A percentile compares a stretch with the other conserved stretches of the same genome.
These are phyloP conservation scores for Drosophila bipectinata DNA, from an alignment of 1,140 invertebrate species.

Conservation along the genomic window DNA sequence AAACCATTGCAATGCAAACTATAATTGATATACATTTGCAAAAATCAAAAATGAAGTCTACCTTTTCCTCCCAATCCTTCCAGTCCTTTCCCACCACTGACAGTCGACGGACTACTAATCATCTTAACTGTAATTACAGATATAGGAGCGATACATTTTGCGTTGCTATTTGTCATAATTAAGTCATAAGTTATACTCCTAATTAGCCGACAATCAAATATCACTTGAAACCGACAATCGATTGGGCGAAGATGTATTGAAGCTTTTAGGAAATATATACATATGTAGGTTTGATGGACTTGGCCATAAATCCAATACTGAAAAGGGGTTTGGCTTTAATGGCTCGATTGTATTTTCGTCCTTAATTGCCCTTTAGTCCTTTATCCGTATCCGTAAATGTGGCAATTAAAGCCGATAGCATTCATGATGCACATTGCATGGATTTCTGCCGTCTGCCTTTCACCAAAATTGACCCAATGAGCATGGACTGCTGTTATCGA, in stretches of 20 bases:
- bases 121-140: background rate
- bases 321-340: too few relatives aligned
- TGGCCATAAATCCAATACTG: background rate
- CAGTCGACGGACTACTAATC: background rate
- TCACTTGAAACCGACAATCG: background rate
- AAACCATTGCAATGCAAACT: background rate
- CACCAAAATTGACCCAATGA: background rate
- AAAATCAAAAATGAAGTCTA: too few relatives aligned
- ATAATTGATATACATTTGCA: too few relatives aligned
- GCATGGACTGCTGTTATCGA: slow-evolving; percentile 24
- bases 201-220: slow-evolving; percentile 1
- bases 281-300: too few relatives aligned
- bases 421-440: background rate
- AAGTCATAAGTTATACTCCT: background rate
- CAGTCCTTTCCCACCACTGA: background rate
- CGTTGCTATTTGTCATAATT: background rate
- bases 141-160: background rate
- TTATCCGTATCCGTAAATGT: background rate
- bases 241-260: background rate
- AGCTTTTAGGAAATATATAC: background rate
- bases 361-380: background rate
- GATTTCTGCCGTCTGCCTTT: background rate
- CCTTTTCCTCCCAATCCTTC: too few relatives aligned
- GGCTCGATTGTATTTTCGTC: background rate
- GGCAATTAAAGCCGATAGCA: background rate